Conservation (phyloP, 2,888 invertebrate genomes). For the Hemaris fuciformis region DNA sequence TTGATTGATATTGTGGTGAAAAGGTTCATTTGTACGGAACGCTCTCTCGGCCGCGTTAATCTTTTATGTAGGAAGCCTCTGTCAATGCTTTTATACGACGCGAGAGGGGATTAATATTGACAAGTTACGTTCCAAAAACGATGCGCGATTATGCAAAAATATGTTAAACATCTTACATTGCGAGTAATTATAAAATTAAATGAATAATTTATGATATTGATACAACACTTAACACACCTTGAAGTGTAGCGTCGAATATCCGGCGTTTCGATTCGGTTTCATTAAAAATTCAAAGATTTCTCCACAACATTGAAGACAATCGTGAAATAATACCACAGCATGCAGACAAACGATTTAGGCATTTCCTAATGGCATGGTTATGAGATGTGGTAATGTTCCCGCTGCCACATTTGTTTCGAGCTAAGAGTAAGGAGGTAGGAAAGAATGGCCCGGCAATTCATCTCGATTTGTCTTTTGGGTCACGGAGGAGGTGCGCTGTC, state of each 20-base stretch:
- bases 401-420: constrained; percentile 44
- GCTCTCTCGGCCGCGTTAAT: constrained; percentile 27
- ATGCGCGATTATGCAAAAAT: constrained; percentile 23
- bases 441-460: constrained; percentile 69
- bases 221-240: background rate
- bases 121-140: constrained; percentile 45
- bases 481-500: constrained; percentile 59
- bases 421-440: constrained; percentile 36
- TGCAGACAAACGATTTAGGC: constrained; percentile 14
- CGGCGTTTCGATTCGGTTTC: background rate
- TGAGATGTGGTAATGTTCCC: constrained; percentile 47
- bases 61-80: constrained; percentile 34
- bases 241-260: background rate
- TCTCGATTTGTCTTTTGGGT: constrained; percentile 76
- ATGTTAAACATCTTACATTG: background rate
- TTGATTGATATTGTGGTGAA: constrained; percentile 69
- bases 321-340: background rate
- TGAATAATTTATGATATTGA: background rate
- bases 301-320: background rate
- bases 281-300: background rate
- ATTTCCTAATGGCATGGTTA: constrained; percentile 37
- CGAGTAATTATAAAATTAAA: background rate
- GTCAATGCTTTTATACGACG: constrained; percentile 39
- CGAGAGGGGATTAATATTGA: constrained; percentile 53
- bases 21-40: constrained; percentile 38